phyloP scores from a whole-genome alignment of 2,888 invertebrate genomes.

The Xiphydria camelus region DNA sequence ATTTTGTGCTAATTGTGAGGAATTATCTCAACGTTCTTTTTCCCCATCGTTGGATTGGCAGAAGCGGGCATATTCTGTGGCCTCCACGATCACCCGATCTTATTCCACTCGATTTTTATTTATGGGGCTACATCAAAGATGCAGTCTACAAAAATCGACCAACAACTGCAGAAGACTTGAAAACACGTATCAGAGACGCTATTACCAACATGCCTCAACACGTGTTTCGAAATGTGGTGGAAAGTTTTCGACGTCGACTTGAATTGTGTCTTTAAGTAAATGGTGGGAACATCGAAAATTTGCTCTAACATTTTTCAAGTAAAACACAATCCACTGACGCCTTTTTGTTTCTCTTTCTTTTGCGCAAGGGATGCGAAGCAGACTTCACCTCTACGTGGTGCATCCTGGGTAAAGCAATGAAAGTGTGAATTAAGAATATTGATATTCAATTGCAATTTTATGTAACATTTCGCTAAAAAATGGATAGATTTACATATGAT shows the following conservation, averaged over 20 bases:
- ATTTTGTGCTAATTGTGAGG: conserved; percentile 6
- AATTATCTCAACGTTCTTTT: conserved; percentile 13
- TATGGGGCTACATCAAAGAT: conserved; percentile 11
- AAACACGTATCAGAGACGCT: conserved; percentile 5
- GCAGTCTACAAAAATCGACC: conserved; percentile 1
- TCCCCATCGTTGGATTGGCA: conserved; percentile 18
- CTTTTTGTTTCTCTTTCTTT: too few relatives aligned
- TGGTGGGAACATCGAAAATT: too few relatives aligned
- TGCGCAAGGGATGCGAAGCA: too few relatives aligned
- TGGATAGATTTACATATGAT: too few relatives aligned
- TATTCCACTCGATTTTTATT: conserved; percentile 16
- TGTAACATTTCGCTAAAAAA: too few relatives aligned
- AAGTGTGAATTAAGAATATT: too few relatives aligned
- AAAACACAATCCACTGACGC: too few relatives aligned
- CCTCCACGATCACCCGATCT: conserved; percentile 21
- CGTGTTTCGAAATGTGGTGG: neutral
- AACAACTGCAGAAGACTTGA: conserved; percentile 10
- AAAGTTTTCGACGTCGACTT: neutral
- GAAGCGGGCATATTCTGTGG: conserved; percentile 18
- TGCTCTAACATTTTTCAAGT: too few relatives aligned
- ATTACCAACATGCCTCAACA: neutral
- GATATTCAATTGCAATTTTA: too few relatives aligned
- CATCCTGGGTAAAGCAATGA: too few relatives aligned
- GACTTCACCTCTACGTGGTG: too few relatives aligned
- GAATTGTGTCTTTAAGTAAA: neutral